Conservation (phyloP, 2,113 vertebrate species). For the Neopipo cinnamomea region DNA sequence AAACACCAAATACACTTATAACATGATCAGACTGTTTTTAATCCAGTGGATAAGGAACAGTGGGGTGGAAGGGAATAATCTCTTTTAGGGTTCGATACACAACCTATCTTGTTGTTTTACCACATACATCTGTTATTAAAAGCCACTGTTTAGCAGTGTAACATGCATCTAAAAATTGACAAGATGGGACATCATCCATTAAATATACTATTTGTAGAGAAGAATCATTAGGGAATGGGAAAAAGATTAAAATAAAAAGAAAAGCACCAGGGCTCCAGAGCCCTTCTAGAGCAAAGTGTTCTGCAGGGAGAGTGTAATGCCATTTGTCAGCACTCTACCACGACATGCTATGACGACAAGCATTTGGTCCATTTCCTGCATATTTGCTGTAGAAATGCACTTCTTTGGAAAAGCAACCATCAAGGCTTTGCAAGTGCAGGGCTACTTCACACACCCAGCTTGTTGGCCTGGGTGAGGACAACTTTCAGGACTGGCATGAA, state of each 20-base stretch:
- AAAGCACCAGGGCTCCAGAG: constrained; percentile 63
- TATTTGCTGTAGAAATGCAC: not conserved
- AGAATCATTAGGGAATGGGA: constrained; percentile 33
- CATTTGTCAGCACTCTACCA: constrained; percentile 8
- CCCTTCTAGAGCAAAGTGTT: constrained; percentile 29
- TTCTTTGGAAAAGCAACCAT: constrained; percentile 63
- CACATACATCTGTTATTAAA: constrained; percentile 50
- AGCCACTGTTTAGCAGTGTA: constrained; percentile 56
- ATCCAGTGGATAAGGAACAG: constrained; percentile 53
- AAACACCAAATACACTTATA: constrained; percentile 42
- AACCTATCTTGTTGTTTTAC: constrained; percentile 29
- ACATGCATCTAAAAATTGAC: constrained; percentile 68
- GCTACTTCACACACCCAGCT: constrained; percentile 81
- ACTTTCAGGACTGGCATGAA: constrained; percentile 99
- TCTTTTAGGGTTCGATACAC: constrained; percentile 40
- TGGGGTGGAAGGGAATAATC: not conserved
- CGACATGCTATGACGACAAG: constrained; percentile 36
- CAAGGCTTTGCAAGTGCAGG: not conserved
- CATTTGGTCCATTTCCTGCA: constrained; percentile 27
- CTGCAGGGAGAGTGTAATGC: constrained; percentile 43
- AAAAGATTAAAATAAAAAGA: constrained; percentile 58
- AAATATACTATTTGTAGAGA: constrained; percentile 61
- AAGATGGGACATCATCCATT: constrained; percentile 42
- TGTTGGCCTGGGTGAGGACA: constrained; percentile 94
- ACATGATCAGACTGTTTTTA: constrained; percentile 69